Evolutionary conservation across 2,113 vertebrate genomes (phyloP).

Genomic region (Eupsittula cactorum): DNA sequence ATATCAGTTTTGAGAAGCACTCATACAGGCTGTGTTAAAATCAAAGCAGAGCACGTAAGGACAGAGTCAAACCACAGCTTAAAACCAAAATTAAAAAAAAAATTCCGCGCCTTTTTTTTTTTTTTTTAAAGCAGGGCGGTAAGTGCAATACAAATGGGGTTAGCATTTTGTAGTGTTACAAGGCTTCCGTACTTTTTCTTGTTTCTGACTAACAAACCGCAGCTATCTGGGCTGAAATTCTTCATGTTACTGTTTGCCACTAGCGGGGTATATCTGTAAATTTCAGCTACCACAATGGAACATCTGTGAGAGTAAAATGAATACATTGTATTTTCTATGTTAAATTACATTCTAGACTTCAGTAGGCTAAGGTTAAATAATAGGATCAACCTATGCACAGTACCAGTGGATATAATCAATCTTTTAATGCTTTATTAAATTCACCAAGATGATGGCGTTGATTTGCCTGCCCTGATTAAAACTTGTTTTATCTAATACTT

Average conservation of each 20-base stretch:
- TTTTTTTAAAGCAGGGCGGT: neutral
- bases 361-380: neutral
- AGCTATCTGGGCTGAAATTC: neutral
- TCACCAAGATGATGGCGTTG: neutral
- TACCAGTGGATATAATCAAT: neutral
- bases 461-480: neutral
- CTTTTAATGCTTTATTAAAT: neutral
- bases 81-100: neutral
- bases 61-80: neutral
- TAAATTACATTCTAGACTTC: neutral
- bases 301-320: neutral
- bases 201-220: neutral
- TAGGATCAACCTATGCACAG: neutral
- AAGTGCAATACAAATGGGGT: neutral
- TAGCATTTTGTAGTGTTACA: neutral
- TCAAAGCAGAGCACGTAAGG: neutral
- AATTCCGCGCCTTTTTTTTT: neutral
- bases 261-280: neutral
- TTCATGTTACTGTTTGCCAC: neutral
- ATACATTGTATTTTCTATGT: neutral
- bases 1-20: rapidly evolving
- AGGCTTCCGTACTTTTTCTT: neutral
- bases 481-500: neutral
- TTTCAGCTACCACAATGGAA: neutral
- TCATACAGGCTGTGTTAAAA: neutral